These are phyloP conservation scores for Engraulis encrasicolus DNA, from an alignment of 2,113 vertebrate genomes.

Conservation along the genomic window DNA sequence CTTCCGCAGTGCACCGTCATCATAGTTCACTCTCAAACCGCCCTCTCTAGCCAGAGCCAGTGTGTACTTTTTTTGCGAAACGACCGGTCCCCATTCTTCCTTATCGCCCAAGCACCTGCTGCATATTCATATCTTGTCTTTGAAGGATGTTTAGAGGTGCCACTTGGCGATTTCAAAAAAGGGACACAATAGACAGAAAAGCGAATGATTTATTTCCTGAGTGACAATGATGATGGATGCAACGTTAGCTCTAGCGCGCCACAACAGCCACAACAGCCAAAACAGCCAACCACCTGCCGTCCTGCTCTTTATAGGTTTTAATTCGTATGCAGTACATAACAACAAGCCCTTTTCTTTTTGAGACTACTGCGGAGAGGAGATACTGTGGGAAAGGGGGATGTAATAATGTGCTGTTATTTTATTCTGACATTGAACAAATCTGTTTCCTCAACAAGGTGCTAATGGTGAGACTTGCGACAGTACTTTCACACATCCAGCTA, in stretches of 20 bases:
- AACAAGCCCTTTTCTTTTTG: no score
- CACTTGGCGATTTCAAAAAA: neutral
- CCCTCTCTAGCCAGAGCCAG: neutral
- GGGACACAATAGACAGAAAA: no score
- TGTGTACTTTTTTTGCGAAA: slow-evolving; percentile 21
- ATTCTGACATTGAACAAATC: neutral
- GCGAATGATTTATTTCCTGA: slow-evolving; percentile 43
- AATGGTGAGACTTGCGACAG: neutral
- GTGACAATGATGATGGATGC: slow-evolving; percentile 48
- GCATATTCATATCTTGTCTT: slow-evolving; percentile 49
- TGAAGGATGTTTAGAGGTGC: slow-evolving; percentile 5
- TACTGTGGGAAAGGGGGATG: no score
- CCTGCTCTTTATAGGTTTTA: no score
- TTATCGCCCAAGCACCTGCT: slow-evolving; percentile 25
- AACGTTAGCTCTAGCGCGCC: no score
- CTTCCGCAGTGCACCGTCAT: no score
- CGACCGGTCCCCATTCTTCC: neutral
- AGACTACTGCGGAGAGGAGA: no score
- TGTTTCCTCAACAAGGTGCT: neutral
- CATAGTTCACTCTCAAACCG: neutral
- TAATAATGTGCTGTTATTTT: no score
- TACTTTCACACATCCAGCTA: neutral
- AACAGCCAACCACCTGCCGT: no score
- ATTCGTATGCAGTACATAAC: no score
- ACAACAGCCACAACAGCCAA: no score